phyloP scores from a whole-genome alignment of 35 echinoderm and acorn worm genomes.

The Anneissia japonica region DNA sequence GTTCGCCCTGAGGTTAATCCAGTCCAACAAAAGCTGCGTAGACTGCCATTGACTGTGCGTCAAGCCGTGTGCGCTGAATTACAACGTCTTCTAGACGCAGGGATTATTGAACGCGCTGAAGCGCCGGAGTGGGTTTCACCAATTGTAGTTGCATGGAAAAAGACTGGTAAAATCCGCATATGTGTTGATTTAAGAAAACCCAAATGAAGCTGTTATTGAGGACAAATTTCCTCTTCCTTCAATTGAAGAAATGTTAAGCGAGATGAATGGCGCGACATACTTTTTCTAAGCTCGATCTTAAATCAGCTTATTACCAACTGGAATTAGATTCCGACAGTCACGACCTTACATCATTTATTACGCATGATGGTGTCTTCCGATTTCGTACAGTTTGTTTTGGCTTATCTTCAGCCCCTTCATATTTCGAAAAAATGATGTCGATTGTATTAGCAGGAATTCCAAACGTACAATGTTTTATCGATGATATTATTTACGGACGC shows the following conservation, averaged over 20 bases:
- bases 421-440: slow-evolving; percentile 48
- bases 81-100: neutral
- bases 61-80: neutral
- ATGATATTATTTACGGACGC: slow-evolving; percentile 15
- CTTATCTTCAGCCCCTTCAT: slow-evolving; percentile 48
- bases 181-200: neutral
- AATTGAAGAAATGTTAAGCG: neutral
- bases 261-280: neutral
- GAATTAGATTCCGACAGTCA: slow-evolving; percentile 32
- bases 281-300: slow-evolving; percentile 2
- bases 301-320: slow-evolving; percentile 2
- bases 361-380: slow-evolving; percentile 44
- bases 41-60: slow-evolving; percentile 34
- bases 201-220: slow-evolving; percentile 6
- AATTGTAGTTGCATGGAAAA: neutral
- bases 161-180: neutral
- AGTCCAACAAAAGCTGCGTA: slow-evolving; percentile 40
- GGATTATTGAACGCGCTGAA: neutral
- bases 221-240: slow-evolving; percentile 6
- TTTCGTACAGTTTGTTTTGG: slow-evolving; percentile 58
- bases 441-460: neutral
- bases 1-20: neutral
- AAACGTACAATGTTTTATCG: slow-evolving; percentile 5
- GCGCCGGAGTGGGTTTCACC: slow-evolving; percentile 17
- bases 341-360: slow-evolving; percentile 52